Base-by-base conservation (phyloP, 1,140 invertebrate genomes). In the Hirudo medicinalis region DNA sequence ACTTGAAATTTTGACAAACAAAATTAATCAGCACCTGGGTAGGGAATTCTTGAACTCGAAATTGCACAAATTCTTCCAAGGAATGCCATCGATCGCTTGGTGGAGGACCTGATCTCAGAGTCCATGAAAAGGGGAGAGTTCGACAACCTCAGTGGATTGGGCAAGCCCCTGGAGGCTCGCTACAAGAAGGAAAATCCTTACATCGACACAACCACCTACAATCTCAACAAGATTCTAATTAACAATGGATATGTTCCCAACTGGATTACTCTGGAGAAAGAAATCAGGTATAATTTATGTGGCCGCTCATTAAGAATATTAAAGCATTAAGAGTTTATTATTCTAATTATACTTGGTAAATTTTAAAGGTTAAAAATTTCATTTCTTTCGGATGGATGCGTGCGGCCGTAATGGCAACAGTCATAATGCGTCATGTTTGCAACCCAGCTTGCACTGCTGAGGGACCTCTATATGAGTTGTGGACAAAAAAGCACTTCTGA, bases 51-150 rank as follows among this genome's bases (percentile, higher is more conserved):
- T n/a, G 55, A 27, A 27, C n/a, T 57, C 2, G 8, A 57, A 3
- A 57, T 3, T 27, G 25, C n/a, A 57, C 55, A 15, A 54, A 25
- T 70, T 63, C 25, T 76, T 78, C 4, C 76, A 49, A 87, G 86
- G 74, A 90, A 89, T 79, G 89, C 90, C 0, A 88, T 92, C 78
- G 91, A 93, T 74, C 86, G 91, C 69, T 82, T 93, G 0, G 91
- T 92, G 5, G 91, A 94, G 81, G 91, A 93, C 84, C 83, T 92
- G 67, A 93, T 93, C 72, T 90, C 91, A 76, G 90, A 92, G 78
- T 88, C 91, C 0, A 93, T 94, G 86, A 88, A 87, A 11, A 88
- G 87, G 80, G 91, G 91, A 0, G 90, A 94, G 77, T 94, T 94
- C 81, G 87, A 87, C 75, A 91, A 93, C 81, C 79, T 94, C 15